phyloP scores from a whole-genome alignment of 2,888 invertebrate genomes.

The Trissoscelio sp. region DNA sequence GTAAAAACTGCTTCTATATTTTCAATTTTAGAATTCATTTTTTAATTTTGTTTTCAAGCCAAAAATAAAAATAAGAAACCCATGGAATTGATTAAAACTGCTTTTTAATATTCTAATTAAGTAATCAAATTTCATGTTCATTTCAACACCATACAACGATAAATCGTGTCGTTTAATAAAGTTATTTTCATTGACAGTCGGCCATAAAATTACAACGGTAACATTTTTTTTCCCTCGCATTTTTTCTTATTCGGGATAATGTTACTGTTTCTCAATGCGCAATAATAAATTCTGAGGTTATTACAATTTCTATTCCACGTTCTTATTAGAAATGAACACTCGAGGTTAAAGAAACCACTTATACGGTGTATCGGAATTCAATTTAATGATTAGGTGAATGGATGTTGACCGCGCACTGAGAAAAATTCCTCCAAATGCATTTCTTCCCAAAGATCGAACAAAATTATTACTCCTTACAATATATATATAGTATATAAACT shows the following conservation, averaged over 20 bases:
- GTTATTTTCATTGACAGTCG: conserved; percentile 43
- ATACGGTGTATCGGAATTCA: conserved; percentile 44
- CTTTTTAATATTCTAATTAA: too few relatives aligned
- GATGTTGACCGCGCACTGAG: conserved; percentile 20
- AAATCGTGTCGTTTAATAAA: conserved; percentile 34
- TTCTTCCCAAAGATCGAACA: conserved; percentile 18
- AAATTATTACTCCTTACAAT: too few relatives aligned
- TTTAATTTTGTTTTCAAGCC: too few relatives aligned
- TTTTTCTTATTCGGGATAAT: conserved; percentile 26
- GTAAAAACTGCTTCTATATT: too few relatives aligned
- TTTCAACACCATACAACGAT: conserved; percentile 17
- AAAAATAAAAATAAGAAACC: too few relatives aligned
- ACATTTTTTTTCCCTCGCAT: neutral
- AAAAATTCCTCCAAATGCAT: conserved; percentile 23
- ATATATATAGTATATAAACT: too few relatives aligned
- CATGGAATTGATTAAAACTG: too few relatives aligned
- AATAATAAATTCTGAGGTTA: conserved; percentile 53
- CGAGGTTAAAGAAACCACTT: conserved; percentile 52
- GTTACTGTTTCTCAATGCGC: conserved; percentile 32
- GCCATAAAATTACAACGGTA: conserved; percentile 25
- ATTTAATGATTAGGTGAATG: conserved; percentile 47
- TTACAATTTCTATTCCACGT: conserved; percentile 44
- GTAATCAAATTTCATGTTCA: too few relatives aligned
- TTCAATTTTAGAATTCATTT: too few relatives aligned
- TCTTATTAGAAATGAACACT: conserved; percentile 26